Evolutionary conservation across 2,888 invertebrate genomes (phyloP).

Genomic region (Andrena fulva): DNA sequence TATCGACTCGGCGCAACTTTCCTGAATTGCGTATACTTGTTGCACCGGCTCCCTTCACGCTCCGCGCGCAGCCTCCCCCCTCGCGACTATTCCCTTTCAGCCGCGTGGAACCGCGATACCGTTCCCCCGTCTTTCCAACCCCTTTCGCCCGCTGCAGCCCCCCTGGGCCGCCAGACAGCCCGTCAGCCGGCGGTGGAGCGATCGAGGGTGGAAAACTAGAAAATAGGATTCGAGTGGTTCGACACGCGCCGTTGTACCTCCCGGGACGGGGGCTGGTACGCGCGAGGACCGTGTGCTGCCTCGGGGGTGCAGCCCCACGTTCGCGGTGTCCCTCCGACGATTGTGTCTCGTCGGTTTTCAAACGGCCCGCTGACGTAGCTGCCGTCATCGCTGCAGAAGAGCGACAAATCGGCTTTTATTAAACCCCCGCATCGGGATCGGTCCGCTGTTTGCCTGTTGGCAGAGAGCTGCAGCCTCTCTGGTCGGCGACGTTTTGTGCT

Average conservation of each 20-base stretch:
- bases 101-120: slow-evolving; percentile 59
- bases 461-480: slow-evolving; percentile 6
- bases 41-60: slow-evolving; percentile 63
- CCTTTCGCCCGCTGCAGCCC: neutral
- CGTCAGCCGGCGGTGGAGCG: slow-evolving; percentile 27
- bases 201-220: slow-evolving; percentile 38
- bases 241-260: slow-evolving; percentile 1
- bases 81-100: slow-evolving; percentile 52
- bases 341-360: slow-evolving; percentile 5
- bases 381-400: slow-evolving; percentile 10
- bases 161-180: neutral
- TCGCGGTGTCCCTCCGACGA: neutral
- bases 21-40: slow-evolving; percentile 72
- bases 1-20: slow-evolving; percentile 73
- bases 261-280: neutral
- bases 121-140: slow-evolving; percentile 68
- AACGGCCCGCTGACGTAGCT: slow-evolving; percentile 15
- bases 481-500: slow-evolving; percentile 17
- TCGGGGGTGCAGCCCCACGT: neutral
- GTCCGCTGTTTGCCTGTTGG: slow-evolving; percentile 22
- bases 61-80: slow-evolving; percentile 39
- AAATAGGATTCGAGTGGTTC: slow-evolving; percentile 47
- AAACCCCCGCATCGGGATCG: slow-evolving; percentile 15
- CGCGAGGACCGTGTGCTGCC: neutral
- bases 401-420: slow-evolving; percentile 35